Evolutionary conservation across 1,140 invertebrate genomes (phyloP).

Genomic region (Diachasmimorpha longicaudata): DNA sequence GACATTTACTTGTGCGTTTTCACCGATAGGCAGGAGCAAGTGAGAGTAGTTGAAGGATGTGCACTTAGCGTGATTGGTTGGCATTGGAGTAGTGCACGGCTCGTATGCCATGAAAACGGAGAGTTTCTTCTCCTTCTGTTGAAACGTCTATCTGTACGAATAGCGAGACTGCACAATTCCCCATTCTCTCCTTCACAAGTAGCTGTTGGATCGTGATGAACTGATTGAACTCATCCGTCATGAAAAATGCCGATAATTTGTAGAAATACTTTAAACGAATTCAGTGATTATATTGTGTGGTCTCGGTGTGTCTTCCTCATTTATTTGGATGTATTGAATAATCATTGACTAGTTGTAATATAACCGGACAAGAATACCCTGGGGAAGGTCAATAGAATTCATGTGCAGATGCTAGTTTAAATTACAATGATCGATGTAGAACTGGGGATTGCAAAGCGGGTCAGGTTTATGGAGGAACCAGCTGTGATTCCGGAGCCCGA

Average conservation of each 20-base stretch:
- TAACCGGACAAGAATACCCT: neutral
- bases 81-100: slow-evolving; percentile 19
- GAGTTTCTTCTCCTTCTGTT: neutral
- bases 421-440: slow-evolving; percentile 1
- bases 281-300: too few relatives aligned
- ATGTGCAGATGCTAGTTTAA: neutral
- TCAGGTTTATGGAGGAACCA: neutral
- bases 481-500: slow-evolving; percentile 10
- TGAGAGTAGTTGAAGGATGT: slow-evolving; percentile 52
- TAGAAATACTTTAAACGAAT: too few relatives aligned
- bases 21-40: slow-evolving; percentile 28
- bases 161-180: neutral
- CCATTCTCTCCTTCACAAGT: neutral
- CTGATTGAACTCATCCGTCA: neutral
- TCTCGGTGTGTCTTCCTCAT: neutral
- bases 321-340: neutral
- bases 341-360: neutral
- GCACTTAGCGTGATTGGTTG: slow-evolving; percentile 59
- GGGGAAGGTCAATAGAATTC: neutral
- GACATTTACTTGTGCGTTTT: neutral
- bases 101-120: neutral
- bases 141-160: neutral
- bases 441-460: slow-evolving; percentile 22
- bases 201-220: neutral
- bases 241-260: neutral